These are phyloP conservation scores for Notodonta ziczac DNA, from an alignment of 2,888 invertebrate genomes.

Conservation along the genomic window DNA sequence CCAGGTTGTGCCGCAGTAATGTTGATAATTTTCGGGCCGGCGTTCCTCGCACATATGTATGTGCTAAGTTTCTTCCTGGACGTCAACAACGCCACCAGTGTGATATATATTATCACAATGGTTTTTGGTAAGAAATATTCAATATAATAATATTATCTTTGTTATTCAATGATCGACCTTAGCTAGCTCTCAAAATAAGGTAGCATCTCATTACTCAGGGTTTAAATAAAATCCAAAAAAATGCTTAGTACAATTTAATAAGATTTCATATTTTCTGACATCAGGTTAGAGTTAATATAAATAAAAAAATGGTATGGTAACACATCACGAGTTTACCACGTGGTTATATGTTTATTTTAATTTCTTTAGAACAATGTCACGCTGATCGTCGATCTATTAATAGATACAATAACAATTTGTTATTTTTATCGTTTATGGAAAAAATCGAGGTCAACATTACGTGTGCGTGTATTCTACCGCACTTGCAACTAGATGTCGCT, in stretches of 20 bases:
- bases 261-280: too few relatives aligned
- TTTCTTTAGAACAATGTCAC: background rate
- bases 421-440: background rate
- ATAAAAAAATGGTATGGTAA: background rate
- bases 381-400: too few relatives aligned
- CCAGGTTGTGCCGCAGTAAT: constrained; percentile 12
- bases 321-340: background rate
- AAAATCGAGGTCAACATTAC: background rate
- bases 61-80: constrained; percentile 20
- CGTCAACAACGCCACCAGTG: constrained; percentile 9
- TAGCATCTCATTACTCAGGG: too few relatives aligned
- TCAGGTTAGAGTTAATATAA: too few relatives aligned
- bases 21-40: constrained; percentile 19
- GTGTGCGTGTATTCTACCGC: background rate
- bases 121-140: constrained; percentile 17
- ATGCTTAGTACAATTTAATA: too few relatives aligned
- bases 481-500: background rate
- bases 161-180: too few relatives aligned
- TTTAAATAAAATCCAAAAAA: too few relatives aligned
- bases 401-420: too few relatives aligned
- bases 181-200: too few relatives aligned
- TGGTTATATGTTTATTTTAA: background rate
- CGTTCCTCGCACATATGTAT: constrained; percentile 17
- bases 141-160: too few relatives aligned
- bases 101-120: constrained; percentile 15